Evolutionary conservation across 2,797 vertebrate genomes (phyloP).

Genomic region (Aplochiton taeniatus): DNA sequence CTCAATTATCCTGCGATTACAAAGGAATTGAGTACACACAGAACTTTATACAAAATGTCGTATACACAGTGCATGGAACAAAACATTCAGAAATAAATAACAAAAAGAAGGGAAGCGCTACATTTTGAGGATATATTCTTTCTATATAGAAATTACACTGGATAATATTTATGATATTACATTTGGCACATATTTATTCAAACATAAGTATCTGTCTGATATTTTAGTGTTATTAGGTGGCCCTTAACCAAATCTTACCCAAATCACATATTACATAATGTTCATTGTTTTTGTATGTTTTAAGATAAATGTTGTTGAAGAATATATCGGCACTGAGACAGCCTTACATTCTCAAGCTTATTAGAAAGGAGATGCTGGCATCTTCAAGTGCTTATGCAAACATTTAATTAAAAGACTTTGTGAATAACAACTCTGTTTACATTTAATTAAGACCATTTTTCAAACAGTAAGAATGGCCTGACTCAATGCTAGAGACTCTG

Average conservation of each 20-base stretch:
- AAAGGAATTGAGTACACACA: slow-evolving; percentile 37
- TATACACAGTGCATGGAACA: slow-evolving; percentile 53
- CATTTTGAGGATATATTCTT: slow-evolving; percentile 21
- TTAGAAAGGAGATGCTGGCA: no score
- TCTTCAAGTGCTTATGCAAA: no score
- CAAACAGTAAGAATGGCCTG: no score
- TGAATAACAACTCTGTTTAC: no score
- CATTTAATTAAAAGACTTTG: no score
- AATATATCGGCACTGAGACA: no score
- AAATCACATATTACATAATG: slow-evolving; percentile 54
- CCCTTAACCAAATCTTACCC: no score
- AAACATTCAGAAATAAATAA: slow-evolving; percentile 68
- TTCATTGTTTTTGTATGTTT: slow-evolving; percentile 32
- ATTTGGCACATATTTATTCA: slow-evolving; percentile 55
- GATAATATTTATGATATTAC: slow-evolving; percentile 30
- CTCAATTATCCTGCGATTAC: slow-evolving; percentile 43
- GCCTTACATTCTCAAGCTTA: no score
- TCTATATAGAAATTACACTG: slow-evolving; percentile 27
- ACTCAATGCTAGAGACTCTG: no score
- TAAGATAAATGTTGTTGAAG: not conserved
- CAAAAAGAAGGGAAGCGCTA: slow-evolving; percentile 18
- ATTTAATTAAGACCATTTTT: no score
- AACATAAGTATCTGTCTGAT: no score
- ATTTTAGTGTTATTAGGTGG: slow-evolving; percentile 53
- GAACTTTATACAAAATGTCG: slow-evolving; percentile 25